Conservation (phyloP, 2,113 vertebrate species). For the Strigops habroptila region DNA sequence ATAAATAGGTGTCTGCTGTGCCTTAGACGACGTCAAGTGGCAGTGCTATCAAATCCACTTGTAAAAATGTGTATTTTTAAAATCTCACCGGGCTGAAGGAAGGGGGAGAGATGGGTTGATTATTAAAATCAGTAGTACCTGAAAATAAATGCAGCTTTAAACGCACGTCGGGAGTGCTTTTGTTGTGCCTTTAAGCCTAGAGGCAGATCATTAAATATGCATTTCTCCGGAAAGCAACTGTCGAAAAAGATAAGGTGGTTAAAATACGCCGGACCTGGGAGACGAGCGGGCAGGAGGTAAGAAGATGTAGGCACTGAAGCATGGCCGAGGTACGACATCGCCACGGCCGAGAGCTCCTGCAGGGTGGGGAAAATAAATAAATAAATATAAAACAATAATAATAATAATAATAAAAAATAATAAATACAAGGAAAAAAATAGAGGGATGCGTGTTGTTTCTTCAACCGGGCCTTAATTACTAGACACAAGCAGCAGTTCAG, state of each 20-base stretch:
- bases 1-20: not conserved
- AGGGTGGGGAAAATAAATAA: not conserved
- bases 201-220: conserved; percentile 81
- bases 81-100: not conserved
- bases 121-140: conserved; percentile 61
- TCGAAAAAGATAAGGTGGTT: conserved; percentile 75
- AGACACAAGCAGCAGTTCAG: conserved; percentile 83
- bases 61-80: not conserved
- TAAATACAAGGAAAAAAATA: conserved; percentile 5
- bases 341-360: not conserved
- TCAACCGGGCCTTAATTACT: conserved; percentile 81
- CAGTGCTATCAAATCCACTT: not conserved
- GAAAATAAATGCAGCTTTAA: conserved; percentile 72
- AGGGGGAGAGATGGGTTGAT: not conserved
- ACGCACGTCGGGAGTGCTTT: conserved; percentile 72
- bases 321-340: conserved; percentile 49
- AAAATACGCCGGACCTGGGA: conserved; percentile 63
- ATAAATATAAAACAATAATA: not conserved
- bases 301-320: conserved; percentile 53
- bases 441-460: conserved; percentile 74
- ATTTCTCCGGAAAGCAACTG: conserved; percentile 79
- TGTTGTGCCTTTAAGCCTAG: conserved; percentile 81
- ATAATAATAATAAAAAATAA: not conserved
- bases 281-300: conserved; percentile 43
- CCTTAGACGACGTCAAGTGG: conserved; percentile 7